A percentile compares a stretch with the other conserved stretches of the same genome.
Conservation (phyloP, 1,140 invertebrate species). For the Drosophila quadrilineata region DNA sequence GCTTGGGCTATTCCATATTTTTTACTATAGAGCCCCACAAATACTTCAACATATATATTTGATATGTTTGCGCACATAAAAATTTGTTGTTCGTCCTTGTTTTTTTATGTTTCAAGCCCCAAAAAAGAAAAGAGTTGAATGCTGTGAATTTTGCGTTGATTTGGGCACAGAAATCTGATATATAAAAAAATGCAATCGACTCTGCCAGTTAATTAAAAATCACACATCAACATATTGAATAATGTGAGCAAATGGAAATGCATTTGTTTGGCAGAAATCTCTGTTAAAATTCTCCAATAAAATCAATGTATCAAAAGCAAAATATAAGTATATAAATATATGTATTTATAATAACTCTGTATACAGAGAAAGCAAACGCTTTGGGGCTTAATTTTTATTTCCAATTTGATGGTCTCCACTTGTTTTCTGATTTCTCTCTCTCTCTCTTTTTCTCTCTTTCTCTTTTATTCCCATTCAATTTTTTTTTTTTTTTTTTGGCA, state of each 20-base stretch:
- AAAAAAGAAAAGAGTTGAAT: conserved; percentile 37
- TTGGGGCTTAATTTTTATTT: conserved; percentile 47
- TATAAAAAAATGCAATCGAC: conserved; percentile 24
- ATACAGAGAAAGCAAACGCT: conserved; percentile 49
- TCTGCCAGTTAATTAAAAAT: conserved; percentile 38
- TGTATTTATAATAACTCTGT: conserved; percentile 7
- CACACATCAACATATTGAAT: conserved; percentile 20
- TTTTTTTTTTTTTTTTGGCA: conserved; percentile 33
- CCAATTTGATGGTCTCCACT: conserved; percentile 43
- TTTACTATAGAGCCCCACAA: conserved; percentile 13
- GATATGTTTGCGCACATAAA: too few species aligned
- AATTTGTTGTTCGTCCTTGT: conserved; percentile 20
- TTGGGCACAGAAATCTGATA: conserved; percentile 20
- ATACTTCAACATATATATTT: not conserved
- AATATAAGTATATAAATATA: conserved; percentile 8
- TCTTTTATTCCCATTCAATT: too few species aligned
- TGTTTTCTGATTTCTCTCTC: conserved; percentile 5
- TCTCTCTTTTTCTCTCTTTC: too few species aligned
- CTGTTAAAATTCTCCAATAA: conserved; percentile 14
- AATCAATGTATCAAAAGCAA: too few species aligned
- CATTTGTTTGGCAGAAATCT: conserved; percentile 16
- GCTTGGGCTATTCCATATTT: conserved; percentile 67
- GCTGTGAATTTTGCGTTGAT: conserved; percentile 27
- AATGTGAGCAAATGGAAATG: conserved; percentile 5
- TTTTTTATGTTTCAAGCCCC: not conserved